Base-by-base conservation (phyloP, 53 echinoderm and acorn worm species). In the Paelopatides confundens region DNA sequence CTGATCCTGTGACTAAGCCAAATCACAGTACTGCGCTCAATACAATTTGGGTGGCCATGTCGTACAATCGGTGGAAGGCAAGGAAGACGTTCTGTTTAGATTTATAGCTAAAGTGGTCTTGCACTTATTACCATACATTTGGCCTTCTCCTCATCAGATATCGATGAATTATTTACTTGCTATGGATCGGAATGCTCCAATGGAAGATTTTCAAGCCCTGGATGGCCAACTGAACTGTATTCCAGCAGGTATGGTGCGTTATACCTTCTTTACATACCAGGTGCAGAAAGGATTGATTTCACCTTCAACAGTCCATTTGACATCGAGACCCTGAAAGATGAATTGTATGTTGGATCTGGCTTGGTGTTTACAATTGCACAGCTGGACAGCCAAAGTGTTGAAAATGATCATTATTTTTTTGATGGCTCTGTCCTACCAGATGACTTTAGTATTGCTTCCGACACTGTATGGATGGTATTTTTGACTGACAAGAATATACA, bases 401-500 rank as follows among this genome's bases (percentile, higher is more conserved):
- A n/a, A 58, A 91, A 90, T 4, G 90, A 93, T 35, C 62, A 86
- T 79, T 91, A 90, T 47, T 96, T 95, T 77, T 96, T 93, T 70
- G 93, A 96, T 17, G 95, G 95, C 0, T 29, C 33, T 2, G 3
- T 13, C 5, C 0, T 39, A 27, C 92, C 93, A 0, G 24, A 62
- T 0, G 39, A 30, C 52, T 89, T 93, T 65, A 87, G 89, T 33
- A 2, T 85, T 14, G 38, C 65, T 32, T 89, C 93, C 0, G 96
- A 96, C 54, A 65, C 90, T 1, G 94, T 68, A 1, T 96, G 93
- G 94, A 64, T 93, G 74, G 90, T 89, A 39, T 96, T 96, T 71
- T 66, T 86, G n/a, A 96, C 91, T 12, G 96, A 96, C 58, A 96
- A 96, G 77, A 96, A 96, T 87, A 78, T 96, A 21, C 78, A 93